These are phyloP conservation scores for Tenthredo amoena DNA, from an alignment of 2,888 invertebrate species.

Conservation along the genomic window DNA sequence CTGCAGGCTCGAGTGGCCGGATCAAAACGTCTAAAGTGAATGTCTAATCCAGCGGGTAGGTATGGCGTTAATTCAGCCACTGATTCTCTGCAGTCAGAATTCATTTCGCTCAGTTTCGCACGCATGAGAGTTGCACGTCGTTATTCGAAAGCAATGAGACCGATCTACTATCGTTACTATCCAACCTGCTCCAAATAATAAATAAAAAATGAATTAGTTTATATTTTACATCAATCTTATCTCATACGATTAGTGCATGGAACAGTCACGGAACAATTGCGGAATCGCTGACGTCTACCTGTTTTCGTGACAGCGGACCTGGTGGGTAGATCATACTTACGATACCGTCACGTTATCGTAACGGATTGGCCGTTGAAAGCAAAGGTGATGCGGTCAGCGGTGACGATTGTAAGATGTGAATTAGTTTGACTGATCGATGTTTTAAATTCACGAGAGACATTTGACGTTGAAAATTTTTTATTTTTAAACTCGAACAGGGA, in stretches of 20 bases:
- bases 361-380: conserved; percentile 44
- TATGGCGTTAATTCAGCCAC: conserved; percentile 38
- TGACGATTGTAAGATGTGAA: conserved; percentile 26
- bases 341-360: conserved; percentile 45
- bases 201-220: conserved; percentile 25
- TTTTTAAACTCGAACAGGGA: not conserved
- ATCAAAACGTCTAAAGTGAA: conserved; percentile 49
- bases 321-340: not conserved
- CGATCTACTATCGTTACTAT: not conserved
- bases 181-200: not conserved
- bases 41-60: conserved; percentile 47
- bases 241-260: not conserved
- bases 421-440: conserved; percentile 9
- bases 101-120: not conserved
- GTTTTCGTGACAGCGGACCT: conserved; percentile 24
- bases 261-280: conserved; percentile 18
- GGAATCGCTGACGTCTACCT: conserved; percentile 1
- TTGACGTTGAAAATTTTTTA: not conserved
- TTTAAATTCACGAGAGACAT: not conserved
- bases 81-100: not conserved
- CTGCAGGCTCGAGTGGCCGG: conserved; percentile 35
- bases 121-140: not conserved
- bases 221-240: conserved; percentile 19
- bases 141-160: not conserved
- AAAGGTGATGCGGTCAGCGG: conserved; percentile 12